Percentiles rank a stretch among this genome's conserved stretches.
These are phyloP conservation scores for Actinemys pallida DNA, from an alignment of 2,113 vertebrate species.

Conservation along the genomic window DNA sequence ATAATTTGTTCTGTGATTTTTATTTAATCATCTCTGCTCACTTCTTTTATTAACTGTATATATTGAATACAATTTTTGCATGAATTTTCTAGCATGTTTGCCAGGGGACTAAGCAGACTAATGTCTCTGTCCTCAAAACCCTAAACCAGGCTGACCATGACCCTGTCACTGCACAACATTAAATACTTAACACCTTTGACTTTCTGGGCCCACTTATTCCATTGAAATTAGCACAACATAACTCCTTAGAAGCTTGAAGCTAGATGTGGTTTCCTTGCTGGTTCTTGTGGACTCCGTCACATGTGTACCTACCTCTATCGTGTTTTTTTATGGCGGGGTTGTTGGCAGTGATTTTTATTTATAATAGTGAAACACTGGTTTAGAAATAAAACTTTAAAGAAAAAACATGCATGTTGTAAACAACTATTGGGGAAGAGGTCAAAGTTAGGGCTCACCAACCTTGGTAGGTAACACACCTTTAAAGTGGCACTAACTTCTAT, in stretches of 20 bases:
- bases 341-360: not conserved
- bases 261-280: not conserved
- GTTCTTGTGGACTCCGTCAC: not conserved
- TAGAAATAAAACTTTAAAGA: not conserved
- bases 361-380: not conserved
- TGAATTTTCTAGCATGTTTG: slow-evolving; percentile 4
- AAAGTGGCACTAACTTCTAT: not conserved
- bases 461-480: too few relatives aligned
- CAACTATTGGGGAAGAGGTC: not conserved
- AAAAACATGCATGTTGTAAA: not conserved
- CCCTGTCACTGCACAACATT: not conserved
- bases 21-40: not conserved
- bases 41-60: slow-evolving; percentile 10
- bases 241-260: not conserved
- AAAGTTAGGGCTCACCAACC: not conserved
- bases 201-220: not conserved
- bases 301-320: not conserved
- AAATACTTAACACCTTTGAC: not conserved
- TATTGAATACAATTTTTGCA: not conserved
- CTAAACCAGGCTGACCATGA: not conserved
- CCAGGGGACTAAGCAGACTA: not conserved
- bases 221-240: not conserved
- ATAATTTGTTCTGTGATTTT: not conserved
- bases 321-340: not conserved
- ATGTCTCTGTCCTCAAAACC: slow-evolving; percentile 7